phyloP scores from a whole-genome alignment of 2,113 vertebrate species.

The Alouatta palliata region DNA sequence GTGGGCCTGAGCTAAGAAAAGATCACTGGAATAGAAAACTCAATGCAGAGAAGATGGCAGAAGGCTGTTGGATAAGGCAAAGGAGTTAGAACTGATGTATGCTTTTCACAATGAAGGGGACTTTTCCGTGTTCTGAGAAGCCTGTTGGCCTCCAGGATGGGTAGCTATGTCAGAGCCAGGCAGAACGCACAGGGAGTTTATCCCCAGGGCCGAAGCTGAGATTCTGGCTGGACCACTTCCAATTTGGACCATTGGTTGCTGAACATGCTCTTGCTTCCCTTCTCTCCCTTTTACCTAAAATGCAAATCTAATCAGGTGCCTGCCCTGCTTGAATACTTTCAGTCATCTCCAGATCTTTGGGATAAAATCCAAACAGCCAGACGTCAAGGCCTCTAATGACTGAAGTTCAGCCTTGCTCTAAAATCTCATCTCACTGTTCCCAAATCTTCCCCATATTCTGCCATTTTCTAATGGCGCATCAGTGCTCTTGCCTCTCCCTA shows the following conservation, averaged over 20 bases:
- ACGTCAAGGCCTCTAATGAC: neutral
- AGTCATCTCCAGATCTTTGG: neutral
- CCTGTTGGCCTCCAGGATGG: neutral
- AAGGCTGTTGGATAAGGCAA: neutral
- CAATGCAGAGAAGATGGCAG: neutral
- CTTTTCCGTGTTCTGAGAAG: neutral
- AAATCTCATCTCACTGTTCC: neutral
- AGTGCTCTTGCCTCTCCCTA: neutral
- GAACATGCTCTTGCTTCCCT: neutral
- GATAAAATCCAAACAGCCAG: neutral
- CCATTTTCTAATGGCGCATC: neutral
- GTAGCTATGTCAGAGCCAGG: neutral
- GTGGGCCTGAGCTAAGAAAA: neutral
- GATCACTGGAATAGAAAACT: neutral
- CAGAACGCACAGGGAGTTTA: neutral
- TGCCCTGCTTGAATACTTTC: neutral
- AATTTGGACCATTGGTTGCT: neutral
- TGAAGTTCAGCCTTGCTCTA: neutral
- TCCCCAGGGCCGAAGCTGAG: rapidly evolving
- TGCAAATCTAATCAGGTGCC: neutral
- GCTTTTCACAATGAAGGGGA: neutral
- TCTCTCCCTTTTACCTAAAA: neutral
- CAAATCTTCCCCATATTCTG: neutral
- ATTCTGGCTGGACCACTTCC: neutral
- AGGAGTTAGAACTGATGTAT: neutral